A percentile compares a stretch with the other conserved stretches of the same genome.
phyloP scores from a whole-genome alignment of 2,888 invertebrate species.

The Drosophila maculinotata region DNA sequence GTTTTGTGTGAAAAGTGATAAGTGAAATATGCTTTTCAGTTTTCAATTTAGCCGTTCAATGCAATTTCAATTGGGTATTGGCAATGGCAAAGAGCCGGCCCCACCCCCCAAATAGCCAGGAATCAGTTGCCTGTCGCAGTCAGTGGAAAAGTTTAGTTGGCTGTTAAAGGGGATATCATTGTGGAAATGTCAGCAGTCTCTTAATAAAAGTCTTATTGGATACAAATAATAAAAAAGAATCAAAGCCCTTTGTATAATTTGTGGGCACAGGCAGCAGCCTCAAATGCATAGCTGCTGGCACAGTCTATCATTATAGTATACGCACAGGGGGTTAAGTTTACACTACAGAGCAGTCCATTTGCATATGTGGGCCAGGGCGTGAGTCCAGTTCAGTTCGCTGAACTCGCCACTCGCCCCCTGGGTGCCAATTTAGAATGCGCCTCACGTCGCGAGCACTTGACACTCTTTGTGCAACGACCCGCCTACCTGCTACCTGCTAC shows the following conservation, averaged over 20 bases:
- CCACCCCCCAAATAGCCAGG: too few species aligned
- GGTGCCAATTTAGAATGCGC: slow-evolving; percentile 63
- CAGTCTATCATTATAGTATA: slow-evolving; percentile 37
- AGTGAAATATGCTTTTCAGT: slow-evolving; percentile 80
- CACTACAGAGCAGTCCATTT: slow-evolving; percentile 14
- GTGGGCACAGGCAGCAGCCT: slow-evolving; percentile 18
- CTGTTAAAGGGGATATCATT: slow-evolving; percentile 8
- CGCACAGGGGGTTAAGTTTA: slow-evolving; percentile 5
- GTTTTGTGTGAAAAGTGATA: slow-evolving; percentile 79
- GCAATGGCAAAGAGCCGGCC: slow-evolving; percentile 33
- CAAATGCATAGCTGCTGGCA: slow-evolving; percentile 1
- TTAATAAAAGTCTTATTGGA: slow-evolving; percentile 43
- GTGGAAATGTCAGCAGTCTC: slow-evolving; percentile 25
- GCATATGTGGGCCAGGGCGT: slow-evolving; percentile 22
- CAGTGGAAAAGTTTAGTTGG: slow-evolving; percentile 29
- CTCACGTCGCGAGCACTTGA: slow-evolving; percentile 67
- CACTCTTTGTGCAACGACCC: slow-evolving; percentile 60
- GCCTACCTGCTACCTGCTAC: too few species aligned
- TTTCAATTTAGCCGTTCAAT: slow-evolving; percentile 80
- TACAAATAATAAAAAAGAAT: slow-evolving; percentile 27
- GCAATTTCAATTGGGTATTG: slow-evolving; percentile 78
- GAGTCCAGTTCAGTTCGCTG: slow-evolving; percentile 68
- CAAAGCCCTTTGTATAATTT: slow-evolving; percentile 34
- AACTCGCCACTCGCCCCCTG: slow-evolving; percentile 39
- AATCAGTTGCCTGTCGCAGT: slow-evolving; percentile 26